phyloP scores from a whole-genome alignment of 1,140 invertebrate species.

The Habropoda laboriosa region DNA sequence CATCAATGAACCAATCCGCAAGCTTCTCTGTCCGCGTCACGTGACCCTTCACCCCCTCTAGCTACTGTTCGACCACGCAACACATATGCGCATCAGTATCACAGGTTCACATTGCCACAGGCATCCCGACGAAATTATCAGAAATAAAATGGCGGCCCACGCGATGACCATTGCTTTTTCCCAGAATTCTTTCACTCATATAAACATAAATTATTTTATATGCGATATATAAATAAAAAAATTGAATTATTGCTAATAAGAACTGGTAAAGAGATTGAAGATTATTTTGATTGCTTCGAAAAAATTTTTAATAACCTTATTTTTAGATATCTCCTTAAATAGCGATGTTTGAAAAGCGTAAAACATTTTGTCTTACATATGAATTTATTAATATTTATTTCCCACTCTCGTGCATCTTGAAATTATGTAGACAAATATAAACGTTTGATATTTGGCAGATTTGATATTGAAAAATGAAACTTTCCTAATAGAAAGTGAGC shows the following conservation, averaged over 20 bases:
- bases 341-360: too few species aligned
- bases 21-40: slow-evolving; percentile 42
- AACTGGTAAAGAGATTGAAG: too few species aligned
- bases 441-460: too few species aligned
- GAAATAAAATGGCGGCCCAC: slow-evolving; percentile 55
- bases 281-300: not conserved
- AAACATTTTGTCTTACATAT: too few species aligned
- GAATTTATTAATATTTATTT: not conserved
- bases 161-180: slow-evolving; percentile 39
- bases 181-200: not conserved
- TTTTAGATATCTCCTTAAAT: too few species aligned
- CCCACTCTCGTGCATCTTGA: not conserved
- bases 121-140: slow-evolving; percentile 14
- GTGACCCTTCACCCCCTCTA: slow-evolving; percentile 49
- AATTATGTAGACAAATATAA: too few species aligned
- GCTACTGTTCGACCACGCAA: slow-evolving; percentile 19
- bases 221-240: not conserved
- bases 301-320: not conserved
- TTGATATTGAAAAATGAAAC: too few species aligned
- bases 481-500: too few species aligned
- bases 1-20: slow-evolving; percentile 56
- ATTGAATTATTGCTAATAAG: not conserved
- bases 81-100: slow-evolving; percentile 1
- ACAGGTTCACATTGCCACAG: not conserved
- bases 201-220: not conserved